A percentile compares a stretch with the other conserved stretches of the same genome.
phyloP scores from a whole-genome alignment of 2,888 invertebrate species.

The Hirtodrosophila trivittata region DNA sequence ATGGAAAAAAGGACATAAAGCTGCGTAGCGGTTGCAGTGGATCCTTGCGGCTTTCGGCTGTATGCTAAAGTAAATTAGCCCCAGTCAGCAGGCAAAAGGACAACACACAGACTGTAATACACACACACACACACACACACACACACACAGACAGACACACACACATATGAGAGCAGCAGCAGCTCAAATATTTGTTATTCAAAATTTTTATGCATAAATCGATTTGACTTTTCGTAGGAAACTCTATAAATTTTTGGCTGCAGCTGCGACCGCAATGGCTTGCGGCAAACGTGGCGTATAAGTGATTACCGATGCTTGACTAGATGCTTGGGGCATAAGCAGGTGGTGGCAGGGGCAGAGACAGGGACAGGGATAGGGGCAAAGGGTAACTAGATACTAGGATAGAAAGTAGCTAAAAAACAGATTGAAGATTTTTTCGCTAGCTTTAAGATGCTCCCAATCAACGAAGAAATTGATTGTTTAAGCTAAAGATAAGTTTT shows the following conservation, averaged over 20 bases:
- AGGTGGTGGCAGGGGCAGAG: not conserved
- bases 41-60: constrained; percentile 30
- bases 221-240: constrained; percentile 52
- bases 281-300: constrained; percentile 62
- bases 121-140: constrained; percentile 2
- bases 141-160: constrained; percentile 6
- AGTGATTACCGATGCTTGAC: constrained; percentile 58
- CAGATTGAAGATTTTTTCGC: constrained; percentile 12
- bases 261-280: constrained; percentile 38
- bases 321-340: not conserved
- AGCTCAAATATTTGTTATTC: constrained; percentile 68
- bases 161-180: constrained; percentile 2
- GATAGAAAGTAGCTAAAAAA: constrained; percentile 1
- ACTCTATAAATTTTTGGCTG: constrained; percentile 60
- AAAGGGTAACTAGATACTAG: not conserved
- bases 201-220: constrained; percentile 75
- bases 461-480: too few species aligned
- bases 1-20: constrained; percentile 2
- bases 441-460: too few species aligned
- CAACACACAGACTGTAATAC: constrained; percentile 10
- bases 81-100: constrained; percentile 32
- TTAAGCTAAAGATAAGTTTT: not conserved
- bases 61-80: constrained; percentile 57
- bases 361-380: not conserved
- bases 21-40: constrained; percentile 20